Evolutionary conservation across 2,888 invertebrate species (phyloP).

Genomic region (Syritta pipiens): DNA sequence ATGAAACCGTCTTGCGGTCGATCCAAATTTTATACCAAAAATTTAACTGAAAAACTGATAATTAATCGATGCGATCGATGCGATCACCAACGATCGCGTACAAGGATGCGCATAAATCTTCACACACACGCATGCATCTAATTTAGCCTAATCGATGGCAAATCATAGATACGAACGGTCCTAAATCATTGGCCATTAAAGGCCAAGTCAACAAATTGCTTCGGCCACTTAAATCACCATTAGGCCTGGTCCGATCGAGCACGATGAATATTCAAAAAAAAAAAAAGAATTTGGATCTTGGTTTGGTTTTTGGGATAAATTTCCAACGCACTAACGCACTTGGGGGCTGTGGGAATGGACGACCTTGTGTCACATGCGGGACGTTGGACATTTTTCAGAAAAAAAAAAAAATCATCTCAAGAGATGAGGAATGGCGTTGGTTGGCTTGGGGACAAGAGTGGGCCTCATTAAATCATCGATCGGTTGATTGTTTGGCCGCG

Average conservation of each 20-base stretch:
- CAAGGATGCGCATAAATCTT: constrained; percentile 32
- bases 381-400: background rate
- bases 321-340: background rate
- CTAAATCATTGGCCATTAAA: constrained; percentile 38
- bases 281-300: no score
- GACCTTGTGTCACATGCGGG: constrained; percentile 3
- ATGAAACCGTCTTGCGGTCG: background rate
- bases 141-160: constrained; percentile 41
- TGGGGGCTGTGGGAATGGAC: constrained; percentile 12
- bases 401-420: background rate
- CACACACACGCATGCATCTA: constrained; percentile 2
- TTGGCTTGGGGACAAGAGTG: no score
- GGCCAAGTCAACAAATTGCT: constrained; percentile 35
- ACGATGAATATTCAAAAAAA: constrained; percentile 42
- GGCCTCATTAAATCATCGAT: no score
- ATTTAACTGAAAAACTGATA: constrained; percentile 4
- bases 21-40: constrained; percentile 31
- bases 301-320: no score
- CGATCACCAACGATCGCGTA: no score
- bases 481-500: no score
- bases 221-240: constrained; percentile 39
- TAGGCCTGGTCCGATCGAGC: constrained; percentile 7
- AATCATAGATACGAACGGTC: constrained; percentile 12
- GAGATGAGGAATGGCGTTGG: no score
- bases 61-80: constrained; percentile 27